phyloP scores from a whole-genome alignment of 2,888 invertebrate species.

The Urechis unicinctus region DNA sequence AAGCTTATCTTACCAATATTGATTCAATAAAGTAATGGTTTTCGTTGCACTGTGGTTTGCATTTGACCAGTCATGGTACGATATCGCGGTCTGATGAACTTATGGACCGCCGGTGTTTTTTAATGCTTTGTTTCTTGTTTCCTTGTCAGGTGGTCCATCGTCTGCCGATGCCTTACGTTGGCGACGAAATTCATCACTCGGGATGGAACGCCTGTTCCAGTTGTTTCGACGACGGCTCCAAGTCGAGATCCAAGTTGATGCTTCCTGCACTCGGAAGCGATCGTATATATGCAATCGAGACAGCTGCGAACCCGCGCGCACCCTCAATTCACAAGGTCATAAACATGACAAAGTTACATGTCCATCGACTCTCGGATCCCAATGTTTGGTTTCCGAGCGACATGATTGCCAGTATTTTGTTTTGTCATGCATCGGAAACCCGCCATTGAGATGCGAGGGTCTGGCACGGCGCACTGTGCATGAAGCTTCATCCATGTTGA shows the following conservation, averaged over 20 bases:
- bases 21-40: too few relatives aligned
- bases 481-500: too few relatives aligned
- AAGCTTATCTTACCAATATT: too few relatives aligned
- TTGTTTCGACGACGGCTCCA: conserved; percentile 61
- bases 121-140: neutral
- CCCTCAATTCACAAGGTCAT: conserved; percentile 54
- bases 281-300: conserved; percentile 73
- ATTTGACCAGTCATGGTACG: too few relatives aligned
- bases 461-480: too few relatives aligned
- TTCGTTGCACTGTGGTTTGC: too few relatives aligned
- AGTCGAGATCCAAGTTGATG: conserved; percentile 70
- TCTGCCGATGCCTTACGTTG: conserved; percentile 67
- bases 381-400: too few relatives aligned
- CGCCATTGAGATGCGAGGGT: too few relatives aligned
- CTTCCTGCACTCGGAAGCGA: conserved; percentile 76
- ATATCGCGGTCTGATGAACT: too few relatives aligned
- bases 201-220: conserved; percentile 98
- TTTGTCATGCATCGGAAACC: too few relatives aligned
- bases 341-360: neutral
- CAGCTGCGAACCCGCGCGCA: conserved; percentile 64
- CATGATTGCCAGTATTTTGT: too few relatives aligned
- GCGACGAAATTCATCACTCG: conserved; percentile 89
- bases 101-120: neutral
- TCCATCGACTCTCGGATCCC: too few relatives aligned
- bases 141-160: conserved; percentile 78